A percentile compares a stretch with the other conserved stretches of the same genome.
These are phyloP conservation scores for Drosophila melanogaster DNA, from an alignment of 1,140 invertebrate genomes.

Conservation along the genomic window DNA sequence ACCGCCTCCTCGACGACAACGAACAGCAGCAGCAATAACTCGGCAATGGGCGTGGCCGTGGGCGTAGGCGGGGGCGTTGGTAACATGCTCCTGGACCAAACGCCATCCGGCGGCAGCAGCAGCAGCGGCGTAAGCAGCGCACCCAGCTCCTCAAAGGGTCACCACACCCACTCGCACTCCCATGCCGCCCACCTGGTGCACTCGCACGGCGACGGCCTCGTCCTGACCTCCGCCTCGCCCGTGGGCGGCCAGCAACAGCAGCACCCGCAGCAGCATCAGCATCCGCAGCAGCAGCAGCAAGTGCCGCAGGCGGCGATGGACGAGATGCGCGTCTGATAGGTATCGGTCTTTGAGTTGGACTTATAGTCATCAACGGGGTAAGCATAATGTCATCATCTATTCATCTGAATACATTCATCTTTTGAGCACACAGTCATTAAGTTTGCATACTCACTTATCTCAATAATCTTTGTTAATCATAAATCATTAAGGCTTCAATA, in stretches of 20 bases:
- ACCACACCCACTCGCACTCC: constrained; percentile 78
- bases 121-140: constrained; percentile 85
- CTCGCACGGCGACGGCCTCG: constrained; percentile 82
- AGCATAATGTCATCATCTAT: constrained; percentile 9
- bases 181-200: constrained; percentile 58
- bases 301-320: constrained; percentile 91
- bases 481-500: too few species aligned
- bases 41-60: constrained; percentile 43
- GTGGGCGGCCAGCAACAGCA: constrained; percentile 41
- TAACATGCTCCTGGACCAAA: constrained; percentile 77
- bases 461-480: too few species aligned
- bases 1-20: constrained; percentile 80
- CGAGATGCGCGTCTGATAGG: constrained; percentile 94
- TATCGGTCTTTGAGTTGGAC: constrained; percentile 85
- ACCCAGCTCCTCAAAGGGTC: constrained; percentile 85
- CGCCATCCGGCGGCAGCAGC: constrained; percentile 85
- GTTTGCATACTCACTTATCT: too few species aligned
- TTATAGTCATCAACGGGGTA: constrained; percentile 84
- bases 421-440: too few species aligned
- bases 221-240: constrained; percentile 66
- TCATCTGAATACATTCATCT: too few species aligned
- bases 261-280: constrained; percentile 86
- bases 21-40: constrained; percentile 84
- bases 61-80: constrained; percentile 42
- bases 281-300: constrained; percentile 85